Conservation (phyloP, 2,888 invertebrate genomes). For the Rhabditophanes sp. region DNA sequence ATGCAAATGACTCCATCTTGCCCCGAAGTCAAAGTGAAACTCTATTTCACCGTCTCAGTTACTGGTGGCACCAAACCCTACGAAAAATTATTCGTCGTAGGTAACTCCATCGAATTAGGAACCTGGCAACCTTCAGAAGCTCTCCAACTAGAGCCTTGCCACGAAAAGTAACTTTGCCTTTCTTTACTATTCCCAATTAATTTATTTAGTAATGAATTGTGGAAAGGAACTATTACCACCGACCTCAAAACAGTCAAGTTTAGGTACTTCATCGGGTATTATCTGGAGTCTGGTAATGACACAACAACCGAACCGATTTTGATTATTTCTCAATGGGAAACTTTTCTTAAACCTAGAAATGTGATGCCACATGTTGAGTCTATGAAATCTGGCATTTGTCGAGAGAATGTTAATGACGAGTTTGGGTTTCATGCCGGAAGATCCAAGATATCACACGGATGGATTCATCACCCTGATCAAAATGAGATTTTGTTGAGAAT, state of each 20-base stretch:
- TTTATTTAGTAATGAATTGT: slow-evolving; percentile 7
- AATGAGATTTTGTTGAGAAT: slow-evolving; percentile 31
- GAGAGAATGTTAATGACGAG: slow-evolving; percentile 20
- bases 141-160: slow-evolving; percentile 20
- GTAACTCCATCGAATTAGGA: slow-evolving; percentile 21
- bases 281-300: slow-evolving; percentile 21
- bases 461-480: slow-evolving; percentile 30
- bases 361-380: slow-evolving; percentile 20
- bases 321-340: slow-evolving; percentile 21
- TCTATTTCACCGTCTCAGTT: too few relatives aligned
- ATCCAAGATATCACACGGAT: slow-evolving; percentile 31
- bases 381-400: slow-evolving; percentile 17
- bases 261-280: slow-evolving; percentile 39
- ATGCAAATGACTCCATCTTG: too few relatives aligned
- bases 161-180: slow-evolving; percentile 1
- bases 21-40: too few relatives aligned
- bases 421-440: slow-evolving; percentile 27
- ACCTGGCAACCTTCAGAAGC: slow-evolving; percentile 25
- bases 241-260: slow-evolving; percentile 20
- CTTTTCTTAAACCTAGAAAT: slow-evolving; percentile 13
- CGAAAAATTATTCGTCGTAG: slow-evolving; percentile 27
- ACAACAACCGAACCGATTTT: slow-evolving; percentile 10
- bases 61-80: too few relatives aligned
- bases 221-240: slow-evolving; percentile 19
- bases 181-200: slow-evolving; percentile 1